These are phyloP conservation scores for Hybos culiciformis DNA, from an alignment of 2,888 invertebrate genomes.

Conservation along the genomic window DNA sequence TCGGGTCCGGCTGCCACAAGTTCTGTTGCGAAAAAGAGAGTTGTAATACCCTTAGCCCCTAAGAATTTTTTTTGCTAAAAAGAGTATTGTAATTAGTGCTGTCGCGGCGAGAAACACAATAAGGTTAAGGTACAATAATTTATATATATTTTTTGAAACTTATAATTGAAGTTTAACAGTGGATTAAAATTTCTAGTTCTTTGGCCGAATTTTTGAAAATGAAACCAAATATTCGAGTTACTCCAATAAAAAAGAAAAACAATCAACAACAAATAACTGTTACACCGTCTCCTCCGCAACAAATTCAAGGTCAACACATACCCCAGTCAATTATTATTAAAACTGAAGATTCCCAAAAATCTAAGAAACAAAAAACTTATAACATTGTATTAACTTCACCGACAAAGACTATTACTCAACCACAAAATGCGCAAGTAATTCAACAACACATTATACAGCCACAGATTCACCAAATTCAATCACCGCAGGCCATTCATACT, in stretches of 20 bases:
- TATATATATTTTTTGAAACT: too few relatives aligned
- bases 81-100: too few relatives aligned
- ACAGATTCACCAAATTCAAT: conserved; percentile 11
- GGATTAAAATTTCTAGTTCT: conserved; percentile 19
- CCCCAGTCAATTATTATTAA: conserved; percentile 19
- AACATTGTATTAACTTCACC: conserved; percentile 32
- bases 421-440: conserved; percentile 13
- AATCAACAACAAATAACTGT: conserved; percentile 4
- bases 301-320: conserved; percentile 15
- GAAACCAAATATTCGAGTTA: conserved; percentile 33
- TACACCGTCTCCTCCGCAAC: conserved; percentile 7
- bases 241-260: conserved; percentile 21
- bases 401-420: conserved; percentile 17
- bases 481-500: conserved; percentile 16
- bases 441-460: conserved; percentile 13
- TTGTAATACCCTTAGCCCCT: too few relatives aligned
- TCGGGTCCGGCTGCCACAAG: too few relatives aligned
- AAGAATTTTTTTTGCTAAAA: too few relatives aligned
- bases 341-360: conserved; percentile 22
- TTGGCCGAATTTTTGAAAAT: conserved; percentile 32
- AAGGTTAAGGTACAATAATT: too few relatives aligned
- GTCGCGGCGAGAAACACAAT: too few relatives aligned
- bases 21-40: too few relatives aligned
- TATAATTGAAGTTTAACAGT: background rate
- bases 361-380: conserved; percentile 31